Evolutionary conservation across 2,888 invertebrate species (phyloP).

Genomic region (Tenthredo amoena): DNA sequence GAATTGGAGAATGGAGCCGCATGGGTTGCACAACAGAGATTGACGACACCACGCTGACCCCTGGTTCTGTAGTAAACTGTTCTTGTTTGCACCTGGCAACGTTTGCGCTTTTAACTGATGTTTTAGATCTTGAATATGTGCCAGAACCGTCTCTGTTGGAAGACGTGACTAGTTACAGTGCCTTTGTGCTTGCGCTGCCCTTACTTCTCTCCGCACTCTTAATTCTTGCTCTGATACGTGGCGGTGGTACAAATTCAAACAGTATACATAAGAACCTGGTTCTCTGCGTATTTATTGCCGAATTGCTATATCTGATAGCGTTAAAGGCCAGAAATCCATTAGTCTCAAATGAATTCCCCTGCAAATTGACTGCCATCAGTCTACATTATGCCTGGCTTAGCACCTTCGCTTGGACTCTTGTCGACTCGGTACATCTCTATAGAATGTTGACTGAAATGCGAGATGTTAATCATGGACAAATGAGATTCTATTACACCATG

Average conservation of each 20-base stretch:
- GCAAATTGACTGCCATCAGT: slow-evolving; percentile 93
- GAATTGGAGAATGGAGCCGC: slow-evolving; percentile 91
- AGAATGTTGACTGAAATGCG: slow-evolving; percentile 97
- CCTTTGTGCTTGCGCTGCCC: slow-evolving; percentile 91
- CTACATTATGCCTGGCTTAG: slow-evolving; percentile 96
- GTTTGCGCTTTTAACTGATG: slow-evolving; percentile 94
- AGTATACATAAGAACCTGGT: slow-evolving; percentile 96
- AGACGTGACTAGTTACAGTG: slow-evolving; percentile 93
- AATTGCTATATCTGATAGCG: slow-evolving; percentile 92
- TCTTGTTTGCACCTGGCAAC: slow-evolving; percentile 95
- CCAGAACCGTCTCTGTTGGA: slow-evolving; percentile 93
- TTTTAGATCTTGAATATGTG: slow-evolving; percentile 93
- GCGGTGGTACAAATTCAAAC: slow-evolving; percentile 94
- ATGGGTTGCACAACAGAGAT: slow-evolving; percentile 93
- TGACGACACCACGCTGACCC: slow-evolving; percentile 80
- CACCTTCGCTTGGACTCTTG: slow-evolving; percentile 94
- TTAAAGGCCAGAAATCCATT: slow-evolving; percentile 90
- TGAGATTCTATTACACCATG: slow-evolving; percentile 94
- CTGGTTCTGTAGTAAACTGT: slow-evolving; percentile 90
- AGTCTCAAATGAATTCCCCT: slow-evolving; percentile 91
- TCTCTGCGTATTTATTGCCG: slow-evolving; percentile 92
- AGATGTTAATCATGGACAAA: slow-evolving; percentile 97
- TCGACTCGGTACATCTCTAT: slow-evolving; percentile 95
- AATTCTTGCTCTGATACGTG: slow-evolving; percentile 90
- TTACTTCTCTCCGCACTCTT: slow-evolving; percentile 89